phyloP scores from a whole-genome alignment of 2,113 vertebrate species.

The Ranitomeya imitator region DNA sequence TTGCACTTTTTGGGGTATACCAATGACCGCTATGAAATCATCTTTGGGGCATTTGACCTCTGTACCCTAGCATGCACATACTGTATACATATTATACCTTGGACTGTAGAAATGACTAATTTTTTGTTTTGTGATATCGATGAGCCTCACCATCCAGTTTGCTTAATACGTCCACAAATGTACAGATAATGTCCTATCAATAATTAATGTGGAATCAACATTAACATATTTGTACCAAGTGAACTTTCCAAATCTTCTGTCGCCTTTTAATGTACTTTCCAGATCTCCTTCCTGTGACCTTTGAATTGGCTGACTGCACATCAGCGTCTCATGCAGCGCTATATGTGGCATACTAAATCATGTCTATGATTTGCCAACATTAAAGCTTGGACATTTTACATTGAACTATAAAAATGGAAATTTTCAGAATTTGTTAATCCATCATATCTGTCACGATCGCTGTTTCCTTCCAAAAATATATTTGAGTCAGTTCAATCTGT shows the following conservation, averaged over 20 bases:
- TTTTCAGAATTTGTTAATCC: neutral
- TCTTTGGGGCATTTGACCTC: neutral
- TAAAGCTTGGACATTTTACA: neutral
- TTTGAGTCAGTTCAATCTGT: neutral
- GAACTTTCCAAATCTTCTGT: slow-evolving; percentile 1
- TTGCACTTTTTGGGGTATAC: no score
- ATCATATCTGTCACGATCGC: neutral
- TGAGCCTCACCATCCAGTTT: neutral
- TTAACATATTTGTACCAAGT: slow-evolving; percentile 4
- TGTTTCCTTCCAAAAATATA: neutral
- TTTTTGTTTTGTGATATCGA: neutral
- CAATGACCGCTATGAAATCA: no score
- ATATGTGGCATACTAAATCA: slow-evolving; percentile 20
- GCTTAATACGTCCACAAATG: neutral
- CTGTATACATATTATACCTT: neutral
- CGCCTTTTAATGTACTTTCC: neutral
- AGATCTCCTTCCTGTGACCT: slow-evolving; percentile 12
- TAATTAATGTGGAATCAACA: neutral
- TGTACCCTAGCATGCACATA: neutral
- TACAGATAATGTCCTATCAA: neutral
- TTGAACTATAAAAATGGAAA: slow-evolving; percentile 19
- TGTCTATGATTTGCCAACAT: neutral
- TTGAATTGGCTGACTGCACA: slow-evolving; percentile 4
- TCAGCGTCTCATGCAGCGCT: neutral
- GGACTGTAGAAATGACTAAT: neutral